A percentile compares a stretch with the other conserved stretches of the same genome.
These are phyloP conservation scores for Agapostemon virescens DNA, from an alignment of 2,888 invertebrate genomes.

Conservation along the genomic window DNA sequence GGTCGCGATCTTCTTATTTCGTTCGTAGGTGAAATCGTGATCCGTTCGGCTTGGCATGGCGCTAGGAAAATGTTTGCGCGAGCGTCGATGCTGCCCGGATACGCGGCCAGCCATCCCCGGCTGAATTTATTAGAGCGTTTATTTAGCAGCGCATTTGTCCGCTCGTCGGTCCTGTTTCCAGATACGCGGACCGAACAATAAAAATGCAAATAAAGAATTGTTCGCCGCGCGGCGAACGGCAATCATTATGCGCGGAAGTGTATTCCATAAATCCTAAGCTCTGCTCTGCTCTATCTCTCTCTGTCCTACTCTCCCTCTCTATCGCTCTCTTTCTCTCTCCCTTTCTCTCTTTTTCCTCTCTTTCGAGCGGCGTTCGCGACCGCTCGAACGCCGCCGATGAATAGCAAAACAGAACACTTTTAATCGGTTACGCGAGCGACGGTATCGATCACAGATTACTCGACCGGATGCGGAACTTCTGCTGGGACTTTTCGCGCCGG, in stretches of 20 bases:
- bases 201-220: conserved; percentile 60
- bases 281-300: too few species aligned
- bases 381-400: conserved; percentile 16
- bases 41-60: not conserved
- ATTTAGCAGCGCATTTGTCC: conserved; percentile 46
- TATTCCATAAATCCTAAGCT: conserved; percentile 42
- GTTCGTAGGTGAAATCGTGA: not conserved
- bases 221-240: conserved; percentile 26
- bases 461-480: conserved; percentile 5
- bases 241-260: conserved; percentile 55
- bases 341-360: too few species aligned
- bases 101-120: not conserved
- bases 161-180: conserved; percentile 22
- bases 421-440: conserved; percentile 29
- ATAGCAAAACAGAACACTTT: conserved; percentile 35
- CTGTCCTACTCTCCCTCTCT: not conserved
- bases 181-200: conserved; percentile 44
- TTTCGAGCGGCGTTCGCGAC: too few species aligned
- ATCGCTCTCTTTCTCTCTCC: not conserved
- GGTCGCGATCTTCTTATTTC: too few species aligned
- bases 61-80: conserved; percentile 15
- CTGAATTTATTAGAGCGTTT: conserved; percentile 51
- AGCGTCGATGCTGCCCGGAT: conserved; percentile 13
- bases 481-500: not conserved
- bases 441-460: conserved; percentile 29